A percentile compares a stretch with the other conserved stretches of the same genome.
Conservation (phyloP, 2,888 invertebrate genomes). For the Ceraclea dissimilis region DNA sequence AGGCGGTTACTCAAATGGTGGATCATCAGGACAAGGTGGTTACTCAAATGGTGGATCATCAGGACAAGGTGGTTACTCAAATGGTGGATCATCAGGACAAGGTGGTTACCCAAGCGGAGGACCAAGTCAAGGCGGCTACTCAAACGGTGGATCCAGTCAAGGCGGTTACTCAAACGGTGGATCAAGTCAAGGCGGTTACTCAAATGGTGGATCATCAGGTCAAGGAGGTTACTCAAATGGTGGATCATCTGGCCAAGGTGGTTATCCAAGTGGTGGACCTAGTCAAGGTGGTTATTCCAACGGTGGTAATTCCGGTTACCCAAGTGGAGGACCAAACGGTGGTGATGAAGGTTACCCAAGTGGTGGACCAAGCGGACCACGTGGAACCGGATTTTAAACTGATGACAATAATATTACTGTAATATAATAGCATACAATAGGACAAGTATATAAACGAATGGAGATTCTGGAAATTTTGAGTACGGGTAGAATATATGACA, state of each 20-base stretch:
- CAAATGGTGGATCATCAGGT: slow-evolving; percentile 24
- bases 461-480: background rate
- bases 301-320: slow-evolving; percentile 19
- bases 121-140: slow-evolving; percentile 7
- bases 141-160: slow-evolving; percentile 5
- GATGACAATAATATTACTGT: too few species aligned
- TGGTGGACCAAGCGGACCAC: slow-evolving; percentile 39
- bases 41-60: slow-evolving; percentile 1
- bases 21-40: too few species aligned
- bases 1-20: slow-evolving; percentile 18
- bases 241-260: slow-evolving; percentile 17
- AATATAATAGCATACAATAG: background rate
- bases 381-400: slow-evolving; percentile 41
- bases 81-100: background rate
- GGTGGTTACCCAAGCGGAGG: slow-evolving; percentile 25
- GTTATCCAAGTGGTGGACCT: slow-evolving; percentile 22
- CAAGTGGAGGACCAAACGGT: slow-evolving; percentile 16
- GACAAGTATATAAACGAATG: background rate
- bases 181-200: slow-evolving; percentile 9
- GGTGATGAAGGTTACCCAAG: slow-evolving; percentile 23
- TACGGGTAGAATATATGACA: background rate
- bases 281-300: slow-evolving; percentile 17
- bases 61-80: slow-evolving; percentile 16
- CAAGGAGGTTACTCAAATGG: slow-evolving; percentile 32
- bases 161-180: slow-evolving; percentile 17